Percentiles rank a stretch among this genome's conserved stretches.
These are phyloP conservation scores for Antedon mediterranea DNA, from an alignment of 53 echinoderm and acorn worm species.

Conservation along the genomic window DNA sequence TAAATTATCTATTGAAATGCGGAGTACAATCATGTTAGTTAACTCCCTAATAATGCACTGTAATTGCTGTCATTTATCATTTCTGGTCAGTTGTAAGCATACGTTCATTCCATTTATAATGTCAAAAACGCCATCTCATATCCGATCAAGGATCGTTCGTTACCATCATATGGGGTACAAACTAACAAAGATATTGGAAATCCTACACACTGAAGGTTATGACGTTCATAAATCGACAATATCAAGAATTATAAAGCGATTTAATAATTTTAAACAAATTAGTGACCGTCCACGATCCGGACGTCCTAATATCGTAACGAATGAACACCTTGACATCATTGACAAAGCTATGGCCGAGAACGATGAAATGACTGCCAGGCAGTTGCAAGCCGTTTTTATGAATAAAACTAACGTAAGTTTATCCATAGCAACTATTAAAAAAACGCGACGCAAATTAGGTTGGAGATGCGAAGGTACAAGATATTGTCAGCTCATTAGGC, in stretches of 20 bases:
- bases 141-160: too few relatives aligned
- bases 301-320: background rate
- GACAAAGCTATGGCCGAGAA: conserved; percentile 8
- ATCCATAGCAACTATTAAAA: conserved; percentile 1
- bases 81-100: too few relatives aligned
- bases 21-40: too few relatives aligned
- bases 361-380: conserved; percentile 9
- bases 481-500: conserved; percentile 21
- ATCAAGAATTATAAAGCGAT: background rate
- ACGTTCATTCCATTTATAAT: too few relatives aligned
- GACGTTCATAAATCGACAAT: too few relatives aligned
- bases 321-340: conserved; percentile 13
- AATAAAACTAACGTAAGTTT: conserved; percentile 1
- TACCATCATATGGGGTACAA: too few relatives aligned
- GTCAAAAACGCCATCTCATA: too few relatives aligned
- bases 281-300: background rate
- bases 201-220: too few relatives aligned
- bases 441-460: conserved; percentile 8
- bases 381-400: background rate
- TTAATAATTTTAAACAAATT: background rate
- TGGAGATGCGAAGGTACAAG: conserved; percentile 15
- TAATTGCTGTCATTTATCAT: too few relatives aligned
- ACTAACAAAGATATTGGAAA: too few relatives aligned
- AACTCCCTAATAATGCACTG: too few relatives aligned
- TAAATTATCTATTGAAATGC: too few relatives aligned